Conservation (phyloP, 2,797 vertebrate species). For the Macroramphosus scolopax region DNA sequence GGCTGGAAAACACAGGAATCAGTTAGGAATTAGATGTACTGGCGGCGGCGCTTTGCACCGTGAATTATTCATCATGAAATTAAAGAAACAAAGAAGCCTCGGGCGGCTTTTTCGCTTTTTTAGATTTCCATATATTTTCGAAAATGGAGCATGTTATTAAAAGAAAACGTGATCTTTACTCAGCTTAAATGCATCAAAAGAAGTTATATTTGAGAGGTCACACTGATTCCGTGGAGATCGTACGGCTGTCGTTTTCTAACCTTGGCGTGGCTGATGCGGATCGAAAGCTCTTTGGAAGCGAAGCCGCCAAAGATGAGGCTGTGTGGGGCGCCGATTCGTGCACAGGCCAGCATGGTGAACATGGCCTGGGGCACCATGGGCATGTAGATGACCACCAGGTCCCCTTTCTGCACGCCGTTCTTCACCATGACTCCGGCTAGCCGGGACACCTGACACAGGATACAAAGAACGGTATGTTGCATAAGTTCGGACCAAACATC, state of each 20-base stretch:
- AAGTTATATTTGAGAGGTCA: too few species aligned
- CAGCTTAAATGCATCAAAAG: too few species aligned
- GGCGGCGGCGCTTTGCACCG: conserved; percentile 13
- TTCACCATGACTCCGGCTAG: conserved; percentile 90
- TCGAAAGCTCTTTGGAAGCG: conserved; percentile 90
- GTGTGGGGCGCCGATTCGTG: conserved; percentile 92
- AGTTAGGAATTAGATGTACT: too few species aligned
- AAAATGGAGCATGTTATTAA: conserved; percentile 5
- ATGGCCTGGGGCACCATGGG: conserved; percentile 97
- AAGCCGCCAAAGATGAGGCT: conserved; percentile 98
- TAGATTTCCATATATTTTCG: conserved; percentile 7
- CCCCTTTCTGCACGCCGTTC: conserved; percentile 85
- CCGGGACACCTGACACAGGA: conserved; percentile 73
- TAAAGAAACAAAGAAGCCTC: conserved; percentile 22
- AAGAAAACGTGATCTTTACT: conserved; percentile 13
- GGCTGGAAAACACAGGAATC: conserved; percentile 82
- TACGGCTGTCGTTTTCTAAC: conserved; percentile 76
- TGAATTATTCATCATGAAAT: conserved; percentile 36
- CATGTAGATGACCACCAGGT: conserved; percentile 97
- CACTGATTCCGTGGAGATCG: too few species aligned
- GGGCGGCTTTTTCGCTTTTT: conserved; percentile 4
- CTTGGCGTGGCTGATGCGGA: conserved; percentile 93
- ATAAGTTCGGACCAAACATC: too few species aligned
- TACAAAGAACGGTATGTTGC: too few species aligned
- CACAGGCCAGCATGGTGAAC: conserved; percentile 93